phyloP scores from a whole-genome alignment of 2,797 vertebrate species.

The Dendrocincla fuliginosa region DNA sequence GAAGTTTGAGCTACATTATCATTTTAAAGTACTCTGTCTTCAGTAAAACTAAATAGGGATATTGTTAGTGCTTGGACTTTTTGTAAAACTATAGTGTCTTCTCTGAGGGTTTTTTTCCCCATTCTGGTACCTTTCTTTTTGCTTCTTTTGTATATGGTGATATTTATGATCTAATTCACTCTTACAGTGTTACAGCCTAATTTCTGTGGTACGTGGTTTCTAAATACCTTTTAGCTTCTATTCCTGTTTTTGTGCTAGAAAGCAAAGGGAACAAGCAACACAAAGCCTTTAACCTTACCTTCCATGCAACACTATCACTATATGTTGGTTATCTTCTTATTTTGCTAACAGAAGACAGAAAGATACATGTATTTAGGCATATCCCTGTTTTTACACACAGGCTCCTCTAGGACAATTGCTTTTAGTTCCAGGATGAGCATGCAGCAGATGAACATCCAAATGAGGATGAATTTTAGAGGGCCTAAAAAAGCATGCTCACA shows the following conservation, averaged over 20 bases:
- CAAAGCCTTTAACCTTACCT: background rate
- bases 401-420: background rate
- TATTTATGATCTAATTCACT: background rate
- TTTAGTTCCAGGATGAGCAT: background rate
- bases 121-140: background rate
- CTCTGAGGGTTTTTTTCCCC: background rate
- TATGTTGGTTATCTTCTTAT: background rate
- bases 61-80: background rate
- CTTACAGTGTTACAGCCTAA: background rate
- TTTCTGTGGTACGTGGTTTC: background rate
- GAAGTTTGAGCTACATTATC: background rate
- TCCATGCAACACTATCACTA: background rate
- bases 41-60: background rate
- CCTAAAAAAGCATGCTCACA: background rate
- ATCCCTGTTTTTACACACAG: background rate
- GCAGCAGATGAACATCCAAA: background rate
- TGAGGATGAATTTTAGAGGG: background rate
- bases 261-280: background rate
- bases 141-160: background rate
- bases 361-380: background rate
- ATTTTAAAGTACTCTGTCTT: background rate
- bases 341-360: background rate
- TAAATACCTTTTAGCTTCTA: background rate
- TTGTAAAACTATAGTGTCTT: background rate
- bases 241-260: background rate